Evolutionary conservation across 2,113 vertebrate species (phyloP).

Genomic region (Bos indicus): DNA sequence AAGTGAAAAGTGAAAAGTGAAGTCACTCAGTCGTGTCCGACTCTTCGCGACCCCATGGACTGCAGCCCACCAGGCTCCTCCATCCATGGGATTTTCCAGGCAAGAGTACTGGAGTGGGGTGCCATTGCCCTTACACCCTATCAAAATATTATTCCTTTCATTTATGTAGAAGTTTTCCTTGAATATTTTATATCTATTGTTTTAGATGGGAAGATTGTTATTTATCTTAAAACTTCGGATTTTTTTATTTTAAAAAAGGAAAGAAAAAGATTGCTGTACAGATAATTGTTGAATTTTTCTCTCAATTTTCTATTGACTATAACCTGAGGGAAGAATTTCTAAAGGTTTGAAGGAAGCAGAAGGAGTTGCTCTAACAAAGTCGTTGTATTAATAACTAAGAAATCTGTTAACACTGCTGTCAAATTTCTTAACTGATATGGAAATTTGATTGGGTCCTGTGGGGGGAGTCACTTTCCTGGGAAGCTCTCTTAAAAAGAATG

Average conservation of each 20-base stretch:
- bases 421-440: constrained; percentile 40
- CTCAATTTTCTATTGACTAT: not conserved
- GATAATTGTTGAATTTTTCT: not conserved
- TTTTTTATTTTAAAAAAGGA: not conserved
- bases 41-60: too few species aligned
- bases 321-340: not conserved
- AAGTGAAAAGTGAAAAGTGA: too few species aligned
- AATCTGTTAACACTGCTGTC: constrained; percentile 33
- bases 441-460: not conserved
- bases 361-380: constrained; percentile 2
- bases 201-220: not conserved
- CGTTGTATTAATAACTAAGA: not conserved
- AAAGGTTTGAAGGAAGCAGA: not conserved
- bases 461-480: not conserved
- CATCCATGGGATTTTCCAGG: too few species aligned
- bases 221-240: not conserved
- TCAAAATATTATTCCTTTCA: not conserved
- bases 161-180: not conserved
- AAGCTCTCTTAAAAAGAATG: constrained; percentile 15
- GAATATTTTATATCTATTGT: not conserved
- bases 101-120: too few species aligned
- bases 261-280: not conserved
- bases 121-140: too few species aligned
- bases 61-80: too few species aligned
- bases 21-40: too few species aligned